These are phyloP conservation scores for Tetragnatha versicolor DNA, from an alignment of 1,140 invertebrate genomes.

Conservation along the genomic window DNA sequence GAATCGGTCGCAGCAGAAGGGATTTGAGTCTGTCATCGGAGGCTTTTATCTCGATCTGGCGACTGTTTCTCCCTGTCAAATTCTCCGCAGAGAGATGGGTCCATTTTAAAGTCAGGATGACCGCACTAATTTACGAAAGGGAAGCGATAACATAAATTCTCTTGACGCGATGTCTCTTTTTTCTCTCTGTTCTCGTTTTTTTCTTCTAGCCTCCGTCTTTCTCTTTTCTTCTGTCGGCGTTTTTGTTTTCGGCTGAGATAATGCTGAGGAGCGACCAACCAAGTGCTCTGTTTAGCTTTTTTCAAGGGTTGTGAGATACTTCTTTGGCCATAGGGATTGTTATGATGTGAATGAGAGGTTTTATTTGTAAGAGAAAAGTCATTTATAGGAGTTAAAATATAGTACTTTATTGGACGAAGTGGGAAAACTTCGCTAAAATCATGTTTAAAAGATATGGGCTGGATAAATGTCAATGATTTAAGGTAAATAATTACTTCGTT, in stretches of 20 bases:
- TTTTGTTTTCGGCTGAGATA: not conserved
- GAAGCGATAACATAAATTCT: conserved; percentile 47
- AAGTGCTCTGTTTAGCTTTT: no score
- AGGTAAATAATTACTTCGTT: no score
- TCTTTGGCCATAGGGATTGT: no score
- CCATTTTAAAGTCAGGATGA: conserved; percentile 52
- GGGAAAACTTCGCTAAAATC: no score
- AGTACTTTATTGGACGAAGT: no score
- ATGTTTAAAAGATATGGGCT: no score
- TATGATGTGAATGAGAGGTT: no score
- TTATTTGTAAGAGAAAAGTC: no score
- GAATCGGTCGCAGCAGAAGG: conserved; percentile 32
- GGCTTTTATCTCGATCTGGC: conserved; percentile 51
- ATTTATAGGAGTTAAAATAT: no score
- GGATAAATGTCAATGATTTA: no score
- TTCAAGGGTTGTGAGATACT: no score
- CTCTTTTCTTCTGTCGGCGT: not conserved
- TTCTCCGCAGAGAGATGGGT: conserved; percentile 36
- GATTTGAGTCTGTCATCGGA: conserved; percentile 48
- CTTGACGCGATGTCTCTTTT: not conserved
- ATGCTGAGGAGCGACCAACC: no score
- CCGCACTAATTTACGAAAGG: conserved; percentile 51
- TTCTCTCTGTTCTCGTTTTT: not conserved
- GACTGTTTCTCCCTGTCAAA: conserved; percentile 44
- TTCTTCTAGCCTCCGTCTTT: not conserved